phyloP scores from a whole-genome alignment of 1,140 invertebrate genomes.

The Cydia pomonella region DNA sequence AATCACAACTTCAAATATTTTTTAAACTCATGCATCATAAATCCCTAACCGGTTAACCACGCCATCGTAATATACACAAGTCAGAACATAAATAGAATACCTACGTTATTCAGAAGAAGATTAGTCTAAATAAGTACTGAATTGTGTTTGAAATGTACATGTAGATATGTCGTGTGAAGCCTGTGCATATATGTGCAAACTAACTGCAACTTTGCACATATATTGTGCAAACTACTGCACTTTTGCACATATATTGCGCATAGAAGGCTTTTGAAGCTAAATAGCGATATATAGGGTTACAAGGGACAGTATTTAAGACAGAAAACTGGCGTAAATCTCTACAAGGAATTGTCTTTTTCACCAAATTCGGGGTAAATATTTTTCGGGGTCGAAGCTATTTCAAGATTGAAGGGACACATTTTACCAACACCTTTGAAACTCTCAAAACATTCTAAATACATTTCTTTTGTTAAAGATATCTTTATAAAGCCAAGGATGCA shows the following conservation, averaged over 20 bases:
- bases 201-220: not conserved
- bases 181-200: constrained; percentile 23
- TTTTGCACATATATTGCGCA: constrained; percentile 8
- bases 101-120: constrained; percentile 1
- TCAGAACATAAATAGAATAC: constrained; percentile 3
- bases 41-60: constrained; percentile 2
- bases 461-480: too few species aligned
- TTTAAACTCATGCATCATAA: constrained; percentile 8
- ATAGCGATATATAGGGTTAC: not conserved
- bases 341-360: too few species aligned
- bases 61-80: constrained; percentile 12
- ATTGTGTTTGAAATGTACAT: constrained; percentile 29
- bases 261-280: not conserved
- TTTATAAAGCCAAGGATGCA: too few species aligned
- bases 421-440: too few species aligned
- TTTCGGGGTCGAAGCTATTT: not conserved
- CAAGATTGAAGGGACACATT: too few species aligned
- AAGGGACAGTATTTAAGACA: constrained; percentile 15
- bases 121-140: constrained; percentile 30
- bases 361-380: not conserved
- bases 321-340: too few species aligned
- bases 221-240: constrained; percentile 15
- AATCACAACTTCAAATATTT: not conserved
- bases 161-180: constrained; percentile 25
- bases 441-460: too few species aligned